These are phyloP conservation scores for Procambarus virginalis DNA, from an alignment of 1,140 invertebrate species.

Conservation along the genomic window DNA sequence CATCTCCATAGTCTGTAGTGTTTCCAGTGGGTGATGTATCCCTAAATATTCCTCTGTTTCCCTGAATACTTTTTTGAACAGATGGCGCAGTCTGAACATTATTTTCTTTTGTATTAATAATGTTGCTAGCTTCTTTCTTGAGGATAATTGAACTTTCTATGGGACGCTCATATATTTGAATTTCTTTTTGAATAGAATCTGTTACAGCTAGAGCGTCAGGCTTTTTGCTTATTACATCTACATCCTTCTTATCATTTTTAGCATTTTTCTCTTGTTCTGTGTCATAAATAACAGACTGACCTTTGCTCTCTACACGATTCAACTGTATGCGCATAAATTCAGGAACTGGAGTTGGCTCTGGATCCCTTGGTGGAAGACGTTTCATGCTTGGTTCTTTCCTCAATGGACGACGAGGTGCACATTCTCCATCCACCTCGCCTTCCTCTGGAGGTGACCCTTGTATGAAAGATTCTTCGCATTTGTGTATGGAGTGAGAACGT, in stretches of 20 bases:
- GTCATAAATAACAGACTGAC: conserved; percentile 49
- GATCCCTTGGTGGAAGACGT: conserved; percentile 20
- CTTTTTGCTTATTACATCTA: conserved; percentile 5
- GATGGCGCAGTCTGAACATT: neutral
- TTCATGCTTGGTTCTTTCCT: conserved; percentile 66
- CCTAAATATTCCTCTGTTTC: neutral
- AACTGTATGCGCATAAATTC: conserved; percentile 83
- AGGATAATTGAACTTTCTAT: neutral
- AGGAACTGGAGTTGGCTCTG: conserved; percentile 74
- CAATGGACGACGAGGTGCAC: conserved; percentile 16
- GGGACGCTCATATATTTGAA: neutral
- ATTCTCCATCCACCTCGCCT: conserved; percentile 44
- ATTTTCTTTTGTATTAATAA: neutral
- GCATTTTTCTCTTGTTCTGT: conserved; percentile 41
- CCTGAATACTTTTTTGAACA: conserved; percentile 22
- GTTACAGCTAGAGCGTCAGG: neutral
- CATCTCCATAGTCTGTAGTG: conserved; percentile 21
- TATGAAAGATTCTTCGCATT: conserved; percentile 2
- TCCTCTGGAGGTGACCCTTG: conserved; percentile 31
- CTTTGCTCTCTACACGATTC: conserved; percentile 79
- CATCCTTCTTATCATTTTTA: conserved; percentile 3
- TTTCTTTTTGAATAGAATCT: neutral
- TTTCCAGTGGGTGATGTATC: conserved; percentile 30
- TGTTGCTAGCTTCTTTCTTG: neutral
- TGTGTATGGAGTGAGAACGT: conserved; percentile 24